Conservation (phyloP, 2,888 invertebrate genomes). For the Prionchulus punctatus region DNA sequence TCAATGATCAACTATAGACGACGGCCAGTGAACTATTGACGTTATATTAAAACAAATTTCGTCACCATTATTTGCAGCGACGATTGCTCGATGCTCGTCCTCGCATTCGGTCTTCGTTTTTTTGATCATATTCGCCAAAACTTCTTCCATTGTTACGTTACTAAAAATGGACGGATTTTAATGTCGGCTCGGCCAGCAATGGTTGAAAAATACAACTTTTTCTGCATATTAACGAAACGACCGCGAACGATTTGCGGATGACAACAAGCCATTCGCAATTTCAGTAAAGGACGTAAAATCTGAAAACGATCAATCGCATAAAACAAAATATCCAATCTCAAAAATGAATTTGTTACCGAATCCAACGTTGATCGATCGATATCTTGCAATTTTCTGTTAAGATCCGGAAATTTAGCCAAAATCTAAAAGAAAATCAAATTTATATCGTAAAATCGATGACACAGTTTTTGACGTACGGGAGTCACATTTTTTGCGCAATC, state of each 20-base stretch:
- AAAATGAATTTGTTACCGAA: conserved; percentile 21
- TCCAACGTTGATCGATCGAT: conserved; percentile 38
- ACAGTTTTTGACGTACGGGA: too few relatives aligned
- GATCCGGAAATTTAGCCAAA: conserved; percentile 35
- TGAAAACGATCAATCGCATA: conserved; percentile 30
- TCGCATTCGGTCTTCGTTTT: conserved; percentile 48
- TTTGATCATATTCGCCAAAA: conserved; percentile 48
- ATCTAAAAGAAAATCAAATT: conserved; percentile 32
- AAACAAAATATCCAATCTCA: background rate
- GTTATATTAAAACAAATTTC: too few relatives aligned
- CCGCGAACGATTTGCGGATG: conserved; percentile 48
- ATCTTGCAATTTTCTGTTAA: conserved; percentile 27
- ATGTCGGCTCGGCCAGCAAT: background rate
- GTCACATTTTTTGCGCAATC: too few relatives aligned
- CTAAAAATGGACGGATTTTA: background rate
- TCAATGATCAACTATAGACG: too few relatives aligned
- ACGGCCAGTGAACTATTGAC: too few relatives aligned
- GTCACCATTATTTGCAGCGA: conserved; percentile 44
- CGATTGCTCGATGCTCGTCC: conserved; percentile 46
- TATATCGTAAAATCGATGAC: too few relatives aligned
- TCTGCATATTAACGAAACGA: background rate
- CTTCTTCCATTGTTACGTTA: conserved; percentile 49
- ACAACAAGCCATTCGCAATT: conserved; percentile 53
- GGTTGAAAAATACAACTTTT: background rate
- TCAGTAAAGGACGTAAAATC: conserved; percentile 48